A percentile compares a stretch with the other conserved stretches of the same genome.
Evolutionary conservation across 2,797 vertebrate genomes (phyloP).

Genomic region (Tauraco hartlaubi): DNA sequence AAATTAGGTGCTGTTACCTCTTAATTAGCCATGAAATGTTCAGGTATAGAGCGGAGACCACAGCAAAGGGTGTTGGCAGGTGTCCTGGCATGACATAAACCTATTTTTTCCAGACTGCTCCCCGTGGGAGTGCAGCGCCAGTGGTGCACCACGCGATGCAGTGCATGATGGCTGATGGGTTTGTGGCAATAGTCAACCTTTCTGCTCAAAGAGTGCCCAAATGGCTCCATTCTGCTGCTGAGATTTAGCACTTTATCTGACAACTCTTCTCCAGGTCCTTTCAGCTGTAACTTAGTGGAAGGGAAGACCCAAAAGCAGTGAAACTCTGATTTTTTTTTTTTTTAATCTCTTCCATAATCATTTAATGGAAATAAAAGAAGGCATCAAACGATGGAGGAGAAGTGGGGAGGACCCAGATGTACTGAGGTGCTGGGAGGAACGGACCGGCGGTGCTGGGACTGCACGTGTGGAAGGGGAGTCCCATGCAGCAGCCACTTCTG

Average conservation of each 20-base stretch:
- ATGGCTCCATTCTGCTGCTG: not conserved
- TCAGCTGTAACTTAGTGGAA: not conserved
- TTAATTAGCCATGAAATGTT: constrained; percentile 52
- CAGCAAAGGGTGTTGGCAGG: not conserved
- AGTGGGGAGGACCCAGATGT: not conserved
- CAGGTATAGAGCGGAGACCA: not conserved
- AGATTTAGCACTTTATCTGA: not conserved
- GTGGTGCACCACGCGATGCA: not conserved
- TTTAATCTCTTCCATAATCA: not conserved
- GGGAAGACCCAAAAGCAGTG: not conserved
- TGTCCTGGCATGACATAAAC: not conserved
- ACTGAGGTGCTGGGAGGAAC: not conserved
- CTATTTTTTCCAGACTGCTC: constrained; percentile 2
- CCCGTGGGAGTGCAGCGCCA: not conserved
- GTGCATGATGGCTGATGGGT: not conserved
- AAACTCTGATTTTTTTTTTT: not conserved
- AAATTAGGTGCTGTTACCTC: constrained; percentile 32
- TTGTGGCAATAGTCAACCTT: not conserved
- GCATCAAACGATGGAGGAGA: not conserved
- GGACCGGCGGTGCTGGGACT: not conserved
- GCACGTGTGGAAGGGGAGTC: not conserved
- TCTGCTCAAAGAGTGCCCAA: not conserved
- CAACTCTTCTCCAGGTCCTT: not conserved
- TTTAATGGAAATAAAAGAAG: not conserved
- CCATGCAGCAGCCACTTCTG: not conserved